Conservation (phyloP, 1,140 invertebrate genomes). For the Drosophila fuyamai region DNA sequence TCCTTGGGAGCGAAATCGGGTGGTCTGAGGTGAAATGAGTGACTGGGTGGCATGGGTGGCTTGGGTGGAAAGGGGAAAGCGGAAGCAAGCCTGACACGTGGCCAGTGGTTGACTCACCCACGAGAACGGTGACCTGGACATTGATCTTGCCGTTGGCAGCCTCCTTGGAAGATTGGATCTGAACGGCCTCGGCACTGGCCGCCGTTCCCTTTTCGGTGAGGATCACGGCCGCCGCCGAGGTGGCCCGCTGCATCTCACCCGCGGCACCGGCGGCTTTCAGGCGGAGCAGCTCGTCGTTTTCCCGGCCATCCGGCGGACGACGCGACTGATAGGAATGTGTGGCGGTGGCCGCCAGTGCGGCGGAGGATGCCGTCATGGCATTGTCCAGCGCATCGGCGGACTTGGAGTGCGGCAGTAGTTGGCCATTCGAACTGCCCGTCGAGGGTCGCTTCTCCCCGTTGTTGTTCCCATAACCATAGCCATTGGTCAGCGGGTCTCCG, state of each 20-base stretch:
- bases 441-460: constrained; percentile 66
- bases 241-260: constrained; percentile 65
- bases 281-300: constrained; percentile 87
- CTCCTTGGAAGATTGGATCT: constrained; percentile 89
- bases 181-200: constrained; percentile 85
- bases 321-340: constrained; percentile 78
- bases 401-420: constrained; percentile 68
- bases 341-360: constrained; percentile 73
- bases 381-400: constrained; percentile 70
- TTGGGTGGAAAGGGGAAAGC: constrained; percentile 5
- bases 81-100: constrained; percentile 20
- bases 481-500: constrained; percentile 53
- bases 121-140: constrained; percentile 93
- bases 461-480: constrained; percentile 60
- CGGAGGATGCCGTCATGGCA: constrained; percentile 69
- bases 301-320: constrained; percentile 90
- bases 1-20: constrained; percentile 23
- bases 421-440: constrained; percentile 61
- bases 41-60: constrained; percentile 9
- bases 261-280: constrained; percentile 47
- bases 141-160: constrained; percentile 92
- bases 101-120: constrained; percentile 85
- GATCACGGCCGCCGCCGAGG: constrained; percentile 76
- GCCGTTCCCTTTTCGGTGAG: constrained; percentile 80
- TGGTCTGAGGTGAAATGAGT: constrained; percentile 1